Conservation (phyloP, 2,888 invertebrate species). For the Drosophila histrio region DNA sequence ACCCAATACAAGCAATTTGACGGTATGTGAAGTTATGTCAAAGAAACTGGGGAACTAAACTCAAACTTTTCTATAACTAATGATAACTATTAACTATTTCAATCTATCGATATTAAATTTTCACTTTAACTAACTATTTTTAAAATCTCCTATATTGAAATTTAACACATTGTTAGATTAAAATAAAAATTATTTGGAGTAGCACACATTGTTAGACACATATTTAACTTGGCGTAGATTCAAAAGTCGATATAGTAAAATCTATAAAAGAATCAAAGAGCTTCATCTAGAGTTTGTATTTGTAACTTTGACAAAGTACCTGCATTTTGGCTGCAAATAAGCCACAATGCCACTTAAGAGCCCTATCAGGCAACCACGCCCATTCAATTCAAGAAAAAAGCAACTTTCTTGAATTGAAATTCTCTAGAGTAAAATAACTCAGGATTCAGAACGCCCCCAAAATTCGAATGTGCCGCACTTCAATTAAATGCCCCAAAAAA, state of each 20-base stretch:
- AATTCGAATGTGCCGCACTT: constrained; percentile 55
- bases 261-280: not conserved
- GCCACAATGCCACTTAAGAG: constrained; percentile 48
- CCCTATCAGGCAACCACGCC: constrained; percentile 50
- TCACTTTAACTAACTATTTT: too few relatives aligned
- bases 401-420: constrained; percentile 53
- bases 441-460: constrained; percentile 48
- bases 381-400: constrained; percentile 26
- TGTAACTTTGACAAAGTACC: constrained; percentile 37
- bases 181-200: too few relatives aligned
- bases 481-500: constrained; percentile 68
- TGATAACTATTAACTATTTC: too few relatives aligned
- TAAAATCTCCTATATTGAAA: too few relatives aligned
- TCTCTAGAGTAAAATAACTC: constrained; percentile 73
- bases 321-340: constrained; percentile 22
- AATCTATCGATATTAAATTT: too few relatives aligned
- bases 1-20: too few relatives aligned
- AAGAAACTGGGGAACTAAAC: too few relatives aligned
- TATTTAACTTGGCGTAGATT: too few relatives aligned
- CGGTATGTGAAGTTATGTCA: too few relatives aligned
- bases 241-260: not conserved
- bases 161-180: too few relatives aligned
- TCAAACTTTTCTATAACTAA: too few relatives aligned
- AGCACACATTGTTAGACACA: too few relatives aligned
- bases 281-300: not conserved